Evolutionary conservation across 2,888 invertebrate genomes (phyloP).

Genomic region (Coelopa pilipes): DNA sequence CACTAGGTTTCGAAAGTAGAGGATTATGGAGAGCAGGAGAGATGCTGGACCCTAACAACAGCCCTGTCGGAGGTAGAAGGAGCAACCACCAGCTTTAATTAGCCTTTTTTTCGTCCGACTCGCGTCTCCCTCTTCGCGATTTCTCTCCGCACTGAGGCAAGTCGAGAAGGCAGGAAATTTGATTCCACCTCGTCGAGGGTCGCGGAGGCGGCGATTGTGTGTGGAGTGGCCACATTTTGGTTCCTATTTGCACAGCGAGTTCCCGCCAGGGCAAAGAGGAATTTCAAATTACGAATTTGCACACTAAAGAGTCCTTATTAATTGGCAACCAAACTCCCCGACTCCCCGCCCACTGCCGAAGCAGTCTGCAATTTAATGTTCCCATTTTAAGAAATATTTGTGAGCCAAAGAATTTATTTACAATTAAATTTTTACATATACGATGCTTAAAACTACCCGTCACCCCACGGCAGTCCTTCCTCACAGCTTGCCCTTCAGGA

Average conservation of each 20-base stretch:
- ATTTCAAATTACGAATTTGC: background rate
- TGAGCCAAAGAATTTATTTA: too few relatives aligned
- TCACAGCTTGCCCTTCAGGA: slow-evolving; percentile 70
- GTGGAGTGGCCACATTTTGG: background rate
- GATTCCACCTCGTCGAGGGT: background rate
- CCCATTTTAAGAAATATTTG: background rate
- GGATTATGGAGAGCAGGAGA: too few relatives aligned
- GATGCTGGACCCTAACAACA: too few relatives aligned
- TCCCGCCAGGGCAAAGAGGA: background rate
- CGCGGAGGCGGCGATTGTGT: too few relatives aligned
- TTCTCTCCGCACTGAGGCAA: too few relatives aligned
- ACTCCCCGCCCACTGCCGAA: background rate
- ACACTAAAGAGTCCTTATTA: slow-evolving; percentile 4
- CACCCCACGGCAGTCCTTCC: background rate
- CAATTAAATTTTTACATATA: too few relatives aligned
- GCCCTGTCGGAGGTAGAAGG: too few relatives aligned
- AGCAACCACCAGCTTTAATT: too few relatives aligned
- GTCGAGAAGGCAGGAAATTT: background rate
- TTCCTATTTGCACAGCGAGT: background rate
- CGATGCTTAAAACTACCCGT: too few relatives aligned
- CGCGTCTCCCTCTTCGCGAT: too few relatives aligned
- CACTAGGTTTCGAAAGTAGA: too few relatives aligned
- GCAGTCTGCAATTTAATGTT: background rate
- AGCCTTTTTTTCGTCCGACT: too few relatives aligned
- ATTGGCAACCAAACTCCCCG: background rate